Base-by-base conservation (phyloP, 1,140 invertebrate species). In the Cydia splendana region DNA sequence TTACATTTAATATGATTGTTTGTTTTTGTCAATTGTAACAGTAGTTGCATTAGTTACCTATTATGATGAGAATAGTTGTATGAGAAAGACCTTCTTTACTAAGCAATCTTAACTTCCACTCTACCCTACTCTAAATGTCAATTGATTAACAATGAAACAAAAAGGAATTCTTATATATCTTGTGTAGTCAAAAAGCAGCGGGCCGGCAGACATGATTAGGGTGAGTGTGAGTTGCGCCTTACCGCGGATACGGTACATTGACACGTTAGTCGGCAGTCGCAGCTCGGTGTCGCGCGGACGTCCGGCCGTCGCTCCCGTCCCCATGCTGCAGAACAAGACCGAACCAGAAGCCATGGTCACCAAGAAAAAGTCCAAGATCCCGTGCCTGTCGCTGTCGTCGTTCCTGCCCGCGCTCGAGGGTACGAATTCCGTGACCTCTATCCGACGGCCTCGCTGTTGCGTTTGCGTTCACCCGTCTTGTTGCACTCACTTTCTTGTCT, bases 301-400 rank as follows among this genome's bases (percentile, higher is more conserved):
- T 89, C 88, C 90, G 87, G 85, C 79, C 78, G 75, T 80, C 28
- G 78, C 80, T 78, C 77, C 75, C 79, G 81, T 81, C 80, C 82
- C 79, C 82, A 91, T 93, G 91, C 90, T 92, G 82, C 89, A 90
- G 78, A 90, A 82, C 79, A 91, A 90, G 79, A 82, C 88, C 18
- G 90, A 90, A 74, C 84, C 89, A 82, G 91, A 91, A 77, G 84
- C 85, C 53, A 90, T 91, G 87, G 89, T 93, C 74, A 89, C 88
- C 79, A 91, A 93, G 86, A 93, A 93, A 87, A 93, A 93, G 75
- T 91, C 87, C 7, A 93, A 91, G 84, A 93, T 93, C 88, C 90
- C 91, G 84, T 93, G 91, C 81, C 80, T 93, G 53, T 91, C 91
- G 77, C 81, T 93, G 73, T 88, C 91, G 2, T 88, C 91, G 38